phyloP scores from a whole-genome alignment of 2,113 vertebrate species.

The Oxyruncus cristatus region DNA sequence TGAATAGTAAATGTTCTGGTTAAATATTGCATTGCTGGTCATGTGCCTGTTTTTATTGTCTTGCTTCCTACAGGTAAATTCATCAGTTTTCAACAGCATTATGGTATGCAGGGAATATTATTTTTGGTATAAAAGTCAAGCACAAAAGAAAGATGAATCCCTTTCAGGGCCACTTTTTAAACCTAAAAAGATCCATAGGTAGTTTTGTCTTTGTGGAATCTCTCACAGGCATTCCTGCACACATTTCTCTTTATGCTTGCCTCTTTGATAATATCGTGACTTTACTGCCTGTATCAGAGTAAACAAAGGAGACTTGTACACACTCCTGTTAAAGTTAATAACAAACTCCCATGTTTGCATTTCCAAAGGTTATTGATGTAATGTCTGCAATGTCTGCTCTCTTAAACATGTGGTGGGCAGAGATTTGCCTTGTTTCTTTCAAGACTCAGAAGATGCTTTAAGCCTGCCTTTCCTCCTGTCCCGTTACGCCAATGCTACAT shows the following conservation, averaged over 20 bases:
- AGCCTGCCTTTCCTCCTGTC: neutral
- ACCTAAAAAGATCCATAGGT: neutral
- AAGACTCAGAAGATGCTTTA: neutral
- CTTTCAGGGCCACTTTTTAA: neutral
- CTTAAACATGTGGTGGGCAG: neutral
- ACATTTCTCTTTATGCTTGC: neutral
- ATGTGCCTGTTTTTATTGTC: neutral
- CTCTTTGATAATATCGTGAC: neutral
- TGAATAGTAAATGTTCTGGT: neutral
- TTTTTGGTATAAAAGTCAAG: neutral
- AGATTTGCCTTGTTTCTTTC: neutral
- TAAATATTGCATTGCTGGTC: neutral
- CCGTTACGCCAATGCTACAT: neutral
- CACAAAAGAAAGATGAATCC: neutral
- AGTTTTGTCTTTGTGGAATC: neutral
- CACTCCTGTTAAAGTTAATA: neutral
- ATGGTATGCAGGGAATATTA: neutral
- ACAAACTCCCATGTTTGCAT: neutral
- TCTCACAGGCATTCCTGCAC: neutral
- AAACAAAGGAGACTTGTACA: neutral
- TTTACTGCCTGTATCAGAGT: neutral
- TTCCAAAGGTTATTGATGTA: neutral
- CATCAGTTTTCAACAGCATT: neutral
- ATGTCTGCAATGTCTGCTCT: neutral
- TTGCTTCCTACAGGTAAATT: neutral